Evolutionary conservation across 2,797 vertebrate species (phyloP), one percentile per base, ranked within the genome.

Genomic region (Lutjanus campechanus): DNA sequence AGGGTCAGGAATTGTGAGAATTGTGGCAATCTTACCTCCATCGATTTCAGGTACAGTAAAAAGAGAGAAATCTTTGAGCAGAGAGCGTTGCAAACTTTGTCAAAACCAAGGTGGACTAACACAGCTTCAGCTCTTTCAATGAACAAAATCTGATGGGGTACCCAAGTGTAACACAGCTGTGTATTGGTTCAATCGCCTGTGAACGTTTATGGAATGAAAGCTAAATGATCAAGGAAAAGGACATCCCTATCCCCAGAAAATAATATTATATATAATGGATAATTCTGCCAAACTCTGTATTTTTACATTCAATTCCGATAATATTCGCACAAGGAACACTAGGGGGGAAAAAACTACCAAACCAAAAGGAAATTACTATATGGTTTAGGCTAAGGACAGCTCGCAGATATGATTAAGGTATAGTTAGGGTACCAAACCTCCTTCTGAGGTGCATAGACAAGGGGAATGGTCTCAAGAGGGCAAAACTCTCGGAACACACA

Each of bases 1-100:
- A 50, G 73, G 29, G 51, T 71, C 62, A 77, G 73, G 69, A 73
- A 81, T 47, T 76, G 67, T 76, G 59, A 74, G 50, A 75, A 69
- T 68, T 76, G 17, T 77, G 46, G 56, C 65, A 69, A 51, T 75
- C 63, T 67, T 19, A 53, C 46, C 29, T 59, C n/a, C 72, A 53
- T 79, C 22, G 22, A 84, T 72, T 51, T 49, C 71, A 58, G 25
- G 44, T 36, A 36, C 29, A 36, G 29, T 63, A 46, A 41, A 51
- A 79, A 68, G 44, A 49, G 11, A 16, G 40, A 41, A 83, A 76
- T 60, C 56, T n/a, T 73, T 67, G 17, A 53, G 59, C 66, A 70
- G 22, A 71, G 15, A 73, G 17, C 16, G 22, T 13, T 16, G 40
- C 49, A 50, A 53, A 44, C 22, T 68, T 41, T 36, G 59, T 51